A percentile compares a stretch with the other conserved stretches of the same genome.
Evolutionary conservation across 92 coral and sea anemone species (phyloP).

Genomic region (Epizoanthus stellaris): DNA sequence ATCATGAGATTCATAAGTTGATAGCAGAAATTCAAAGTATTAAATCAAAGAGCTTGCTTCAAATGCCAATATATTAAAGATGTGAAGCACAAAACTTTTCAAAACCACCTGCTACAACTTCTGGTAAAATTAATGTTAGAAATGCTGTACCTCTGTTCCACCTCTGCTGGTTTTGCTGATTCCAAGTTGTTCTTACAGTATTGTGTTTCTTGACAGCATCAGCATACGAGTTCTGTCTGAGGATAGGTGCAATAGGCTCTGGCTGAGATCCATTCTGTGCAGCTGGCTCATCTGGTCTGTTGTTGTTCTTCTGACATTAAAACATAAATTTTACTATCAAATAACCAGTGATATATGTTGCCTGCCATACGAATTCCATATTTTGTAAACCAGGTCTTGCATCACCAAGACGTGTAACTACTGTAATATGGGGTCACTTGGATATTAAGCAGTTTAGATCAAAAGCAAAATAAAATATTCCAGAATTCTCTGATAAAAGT

Average conservation of each 20-base stretch:
- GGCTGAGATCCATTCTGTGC: slow-evolving; percentile 15
- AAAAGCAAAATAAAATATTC: not conserved
- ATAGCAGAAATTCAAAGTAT: too few species aligned
- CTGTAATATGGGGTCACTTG: too few species aligned
- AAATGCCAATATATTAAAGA: too few species aligned
- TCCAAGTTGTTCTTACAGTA: slow-evolving; percentile 76
- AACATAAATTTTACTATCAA: not conserved
- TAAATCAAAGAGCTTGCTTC: too few species aligned
- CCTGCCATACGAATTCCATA: too few species aligned
- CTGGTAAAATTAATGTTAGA: not conserved
- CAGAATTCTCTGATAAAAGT: not conserved
- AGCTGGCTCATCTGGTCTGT: slow-evolving; percentile 3
- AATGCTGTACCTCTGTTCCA: slow-evolving; percentile 41
- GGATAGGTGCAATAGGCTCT: not conserved
- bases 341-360: not conserved
- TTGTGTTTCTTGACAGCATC: slow-evolving; percentile 70
- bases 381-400: too few species aligned
- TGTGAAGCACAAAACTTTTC: not conserved
- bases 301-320: slow-evolving; percentile 12
- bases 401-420: too few species aligned
- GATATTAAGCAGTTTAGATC: too few species aligned
- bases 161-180: slow-evolving; percentile 49
- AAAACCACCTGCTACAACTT: not conserved
- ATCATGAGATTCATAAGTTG: too few species aligned
- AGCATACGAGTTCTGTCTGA: slow-evolving; percentile 65